Conservation (phyloP, 2,797 vertebrate species). For the Thripadectes ignobilis region DNA sequence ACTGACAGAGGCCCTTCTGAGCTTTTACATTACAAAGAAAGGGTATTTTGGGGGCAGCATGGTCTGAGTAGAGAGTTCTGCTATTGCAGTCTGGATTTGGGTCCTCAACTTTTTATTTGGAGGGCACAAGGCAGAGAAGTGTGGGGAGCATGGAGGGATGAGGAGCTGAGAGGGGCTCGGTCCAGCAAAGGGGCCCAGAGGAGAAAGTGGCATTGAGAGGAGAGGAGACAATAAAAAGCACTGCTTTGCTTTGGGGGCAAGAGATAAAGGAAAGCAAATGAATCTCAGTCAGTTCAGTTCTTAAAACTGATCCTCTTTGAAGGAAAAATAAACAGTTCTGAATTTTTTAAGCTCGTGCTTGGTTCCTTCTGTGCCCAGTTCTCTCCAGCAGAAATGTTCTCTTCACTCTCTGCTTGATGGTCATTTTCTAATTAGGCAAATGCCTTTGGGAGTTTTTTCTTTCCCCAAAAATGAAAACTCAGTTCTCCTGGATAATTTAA, state of each 20-base stretch:
- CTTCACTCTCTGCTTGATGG: background rate
- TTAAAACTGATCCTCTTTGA: background rate
- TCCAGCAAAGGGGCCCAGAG: background rate
- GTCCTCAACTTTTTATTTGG: background rate
- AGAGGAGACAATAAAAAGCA: background rate
- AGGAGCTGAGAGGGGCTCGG: background rate
- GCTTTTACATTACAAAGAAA: background rate
- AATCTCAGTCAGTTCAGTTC: background rate
- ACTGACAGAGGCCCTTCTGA: background rate
- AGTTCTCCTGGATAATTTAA: slow-evolving; percentile 69
- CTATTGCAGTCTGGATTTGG: background rate
- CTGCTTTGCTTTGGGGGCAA: background rate
- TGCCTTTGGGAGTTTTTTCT: background rate
- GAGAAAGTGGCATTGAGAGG: background rate
- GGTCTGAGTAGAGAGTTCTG: background rate
- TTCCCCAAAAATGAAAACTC: slow-evolving; percentile 4
- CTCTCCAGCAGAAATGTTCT: background rate
- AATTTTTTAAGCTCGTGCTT: background rate
- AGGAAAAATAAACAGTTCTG: background rate
- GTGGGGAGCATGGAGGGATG: rapidly evolving
- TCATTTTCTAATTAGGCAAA: slow-evolving; percentile 6
- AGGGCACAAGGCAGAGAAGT: background rate
- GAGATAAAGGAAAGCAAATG: background rate
- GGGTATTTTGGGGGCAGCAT: rapidly evolving
- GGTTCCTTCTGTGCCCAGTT: background rate